Conservation (phyloP, 2,113 vertebrate species). For the Burhinus bistriatus region DNA sequence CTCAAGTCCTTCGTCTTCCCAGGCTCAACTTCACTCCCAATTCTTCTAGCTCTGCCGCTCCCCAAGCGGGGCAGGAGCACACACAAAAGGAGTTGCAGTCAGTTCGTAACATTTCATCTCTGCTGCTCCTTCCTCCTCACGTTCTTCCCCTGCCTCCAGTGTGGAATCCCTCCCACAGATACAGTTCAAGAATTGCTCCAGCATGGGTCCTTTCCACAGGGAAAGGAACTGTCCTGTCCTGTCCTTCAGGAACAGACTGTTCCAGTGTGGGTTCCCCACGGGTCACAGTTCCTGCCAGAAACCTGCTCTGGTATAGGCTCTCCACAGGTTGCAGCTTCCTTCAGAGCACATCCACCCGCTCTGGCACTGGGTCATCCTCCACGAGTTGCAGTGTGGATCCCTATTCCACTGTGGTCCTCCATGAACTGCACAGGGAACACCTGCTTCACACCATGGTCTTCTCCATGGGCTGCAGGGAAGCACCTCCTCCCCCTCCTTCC, state of each 20-base stretch:
- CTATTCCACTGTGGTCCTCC: not conserved
- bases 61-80: rapidly evolving
- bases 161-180: not conserved
- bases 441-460: not conserved
- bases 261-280: not conserved
- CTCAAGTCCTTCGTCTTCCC: not conserved
- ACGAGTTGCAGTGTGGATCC: not conserved
- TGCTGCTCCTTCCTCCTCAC: not conserved
- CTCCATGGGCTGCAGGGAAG: not conserved
- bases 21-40: not conserved
- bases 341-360: not conserved
- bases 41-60: not conserved
- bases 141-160: not conserved
- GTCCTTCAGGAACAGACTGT: not conserved
- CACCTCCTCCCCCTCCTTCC: not conserved
- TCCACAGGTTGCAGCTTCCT: not conserved
- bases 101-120: not conserved
- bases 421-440: not conserved
- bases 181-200: not conserved
- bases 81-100: not conserved
- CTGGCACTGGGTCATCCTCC: not conserved
- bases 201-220: not conserved
- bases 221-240: no score
- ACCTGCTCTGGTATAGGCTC: not conserved
- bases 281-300: not conserved